Base-by-base conservation (phyloP, 2,888 invertebrate genomes). In the Drosophila aldrichi region DNA sequence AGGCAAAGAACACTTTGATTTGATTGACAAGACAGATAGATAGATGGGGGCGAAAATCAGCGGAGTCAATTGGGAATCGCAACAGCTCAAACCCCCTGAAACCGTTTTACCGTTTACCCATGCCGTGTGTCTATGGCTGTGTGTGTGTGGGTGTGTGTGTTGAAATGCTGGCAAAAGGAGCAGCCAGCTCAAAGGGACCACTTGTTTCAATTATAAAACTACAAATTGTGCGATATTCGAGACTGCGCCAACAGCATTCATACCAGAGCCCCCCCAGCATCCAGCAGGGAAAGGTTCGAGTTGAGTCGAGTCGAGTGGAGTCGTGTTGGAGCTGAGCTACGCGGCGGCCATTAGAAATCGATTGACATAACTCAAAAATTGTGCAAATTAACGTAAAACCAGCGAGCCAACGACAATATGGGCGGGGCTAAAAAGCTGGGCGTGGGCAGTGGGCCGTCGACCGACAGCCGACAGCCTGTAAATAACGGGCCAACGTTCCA, bases 311-410 rank as follows among this genome's bases (percentile, higher is more conserved):
- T 10, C 1, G 54, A 32, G 43, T 18, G 14, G 20, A 59, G 25
- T 36, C 12, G 48, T 48, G 48, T 41, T 40, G 55, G 43, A 38
- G 38, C 22, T 58, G 49, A 63, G 56, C 59, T 60, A 58, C 67
- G 70, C 75, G 75, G 67, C 76, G 86, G 68, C 88, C 87, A 85
- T 88, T 88, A 88, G 90, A 90, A 90, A 88, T 90, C 88, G 88
- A 88, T 90, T 90, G 88, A 88, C 88, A 88, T 86, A 89, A 88
- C 90, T 90, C 89, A 90, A 85, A 85, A 90, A 89, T 82, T 89
- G 88, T 83, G 87, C 89, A 88, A 88, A 88, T 88, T 88, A 90
- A 88, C 90, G 88, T 79, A 79, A 88, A 90, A 79, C 86, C 82
- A 88, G 77, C 87, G 77, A 67, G 56, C 79, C 79, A 81, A 56